A percentile compares a stretch with the other conserved stretches of the same genome.
Conservation (phyloP, 2,113 vertebrate genomes). For the Camelus dromedarius region DNA sequence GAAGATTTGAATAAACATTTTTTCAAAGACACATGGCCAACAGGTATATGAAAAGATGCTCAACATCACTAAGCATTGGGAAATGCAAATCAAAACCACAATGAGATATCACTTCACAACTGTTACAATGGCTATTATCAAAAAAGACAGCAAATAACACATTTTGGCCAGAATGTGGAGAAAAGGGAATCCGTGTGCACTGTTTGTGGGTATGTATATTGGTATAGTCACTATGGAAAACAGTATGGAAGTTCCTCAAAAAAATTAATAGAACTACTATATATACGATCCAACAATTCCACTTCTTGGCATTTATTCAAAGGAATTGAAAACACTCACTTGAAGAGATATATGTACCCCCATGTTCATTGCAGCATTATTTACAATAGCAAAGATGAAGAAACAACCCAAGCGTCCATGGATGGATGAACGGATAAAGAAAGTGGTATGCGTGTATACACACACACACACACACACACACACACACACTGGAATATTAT, state of each 20-base stretch:
- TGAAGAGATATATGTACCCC: neutral
- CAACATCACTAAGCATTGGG: neutral
- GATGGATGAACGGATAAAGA: neutral
- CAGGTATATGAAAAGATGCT: neutral
- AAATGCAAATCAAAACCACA: neutral
- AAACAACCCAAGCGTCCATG: neutral
- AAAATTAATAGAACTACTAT: neutral
- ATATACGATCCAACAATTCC: neutral
- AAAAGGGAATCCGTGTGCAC: neutral
- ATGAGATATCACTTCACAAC: neutral
- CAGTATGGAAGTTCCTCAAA: neutral
- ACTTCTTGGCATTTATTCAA: neutral
- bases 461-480: rapidly evolving
- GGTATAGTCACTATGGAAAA: neutral
- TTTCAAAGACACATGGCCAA: neutral
- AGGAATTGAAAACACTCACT: neutral
- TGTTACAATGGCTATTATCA: neutral
- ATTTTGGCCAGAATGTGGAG: neutral
- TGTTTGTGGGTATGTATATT: neutral
- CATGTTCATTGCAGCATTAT: neutral
- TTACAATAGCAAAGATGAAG: neutral
- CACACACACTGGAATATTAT: neutral
- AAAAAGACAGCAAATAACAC: neutral
- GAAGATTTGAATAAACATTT: neutral
- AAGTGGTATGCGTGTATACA: rapidly evolving